Evolutionary conservation across 2,797 vertebrate genomes (phyloP), one percentile per base, ranked within the genome.

Genomic region (Xenops minutus): DNA sequence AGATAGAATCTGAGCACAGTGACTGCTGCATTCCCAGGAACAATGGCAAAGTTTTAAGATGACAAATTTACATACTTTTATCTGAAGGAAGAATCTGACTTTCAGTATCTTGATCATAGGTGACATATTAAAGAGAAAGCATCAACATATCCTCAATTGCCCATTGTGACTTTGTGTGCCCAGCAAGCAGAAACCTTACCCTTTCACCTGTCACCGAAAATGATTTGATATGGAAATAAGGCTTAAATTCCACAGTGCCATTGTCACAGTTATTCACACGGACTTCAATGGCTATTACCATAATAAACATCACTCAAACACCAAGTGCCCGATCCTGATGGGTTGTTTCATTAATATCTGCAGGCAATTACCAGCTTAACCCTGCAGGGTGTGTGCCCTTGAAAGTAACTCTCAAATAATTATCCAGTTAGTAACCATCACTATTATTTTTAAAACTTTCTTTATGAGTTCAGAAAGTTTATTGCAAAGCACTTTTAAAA

Each of bases 191-290:
- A 21, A 93, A n/a, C 59, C 66, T 88, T 85, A 75, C 55, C 29
- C 46, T 93, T 90, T 94, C 80, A 92, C 86, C 67, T 92, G 80
- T 87, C 92, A 67, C 59, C 0, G 3, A 32, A 88, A 91, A 76
- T 88, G 69, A 93, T 92, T 92, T 96, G 88, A 86, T 95, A 76
- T 82, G 92, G 91, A 96, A 95, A 93, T 88, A 76, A 78, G 30
- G 48, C 30, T 85, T 82, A 41, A 95, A 95, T 95, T 96, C 82
- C 87, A 76, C 71, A 76, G 27, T 48, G 52, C 44, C 21, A 43
- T 86, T 92, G 76, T 92, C 76, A 73, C 58, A 76, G 69, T 82
- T 84, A 73, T 79, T 93, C 63, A 34, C n/a, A 46, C 32, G 67
- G 63, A 88, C 37, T 93, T 91, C 78, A 84, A 3, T 39, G 27